Evolutionary conservation across 2,113 vertebrate genomes (phyloP).

Genomic region (Poicephalus gulielmi): DNA sequence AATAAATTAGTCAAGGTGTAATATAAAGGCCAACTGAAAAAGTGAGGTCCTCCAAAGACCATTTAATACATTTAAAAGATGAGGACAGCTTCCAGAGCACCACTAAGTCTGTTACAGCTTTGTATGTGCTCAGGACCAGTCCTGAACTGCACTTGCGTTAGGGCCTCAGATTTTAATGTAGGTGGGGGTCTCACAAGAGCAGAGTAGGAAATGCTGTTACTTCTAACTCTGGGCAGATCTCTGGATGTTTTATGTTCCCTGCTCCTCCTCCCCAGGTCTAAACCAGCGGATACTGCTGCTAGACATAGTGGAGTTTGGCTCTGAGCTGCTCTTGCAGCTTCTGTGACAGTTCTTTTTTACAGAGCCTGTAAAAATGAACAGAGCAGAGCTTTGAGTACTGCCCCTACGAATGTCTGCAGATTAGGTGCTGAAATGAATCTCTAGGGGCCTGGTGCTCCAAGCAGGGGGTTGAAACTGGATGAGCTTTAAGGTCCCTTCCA

Average conservation of each 20-base stretch:
- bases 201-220: not conserved
- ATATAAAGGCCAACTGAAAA: not conserved
- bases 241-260: not conserved
- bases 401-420: not conserved
- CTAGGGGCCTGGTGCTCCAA: accelerated
- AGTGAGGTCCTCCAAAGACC: not conserved
- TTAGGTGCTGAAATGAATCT: not conserved
- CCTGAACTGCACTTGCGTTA: not conserved
- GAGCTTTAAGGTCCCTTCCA: not conserved
- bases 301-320: not conserved
- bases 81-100: not conserved
- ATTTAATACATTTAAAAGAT: not conserved
- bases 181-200: not conserved
- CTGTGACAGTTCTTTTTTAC: not conserved
- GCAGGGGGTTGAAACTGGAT: not conserved
- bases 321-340: not conserved
- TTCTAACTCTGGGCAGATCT: not conserved
- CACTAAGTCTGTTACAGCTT: not conserved
- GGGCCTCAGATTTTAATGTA: not conserved
- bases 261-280: not conserved
- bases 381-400: not conserved
- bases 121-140: accelerated
- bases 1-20: not conserved
- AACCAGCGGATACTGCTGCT: not conserved
- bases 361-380: not conserved